Base-by-base conservation (phyloP, 2,113 vertebrate species). In the Datnioides undecimradiatus region DNA sequence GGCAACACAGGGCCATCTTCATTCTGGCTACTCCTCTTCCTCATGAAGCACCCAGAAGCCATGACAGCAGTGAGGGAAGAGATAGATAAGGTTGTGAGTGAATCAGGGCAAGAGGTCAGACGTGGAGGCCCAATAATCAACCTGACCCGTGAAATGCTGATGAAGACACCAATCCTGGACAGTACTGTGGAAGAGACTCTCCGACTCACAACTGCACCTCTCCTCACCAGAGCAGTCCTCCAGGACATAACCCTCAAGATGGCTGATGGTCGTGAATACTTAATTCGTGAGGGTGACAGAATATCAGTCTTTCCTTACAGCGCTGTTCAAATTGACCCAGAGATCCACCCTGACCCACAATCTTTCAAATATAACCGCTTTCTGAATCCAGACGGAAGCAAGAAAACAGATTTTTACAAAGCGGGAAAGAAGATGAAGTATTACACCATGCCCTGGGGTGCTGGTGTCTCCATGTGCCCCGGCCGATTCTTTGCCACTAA, bases 361-460 rank as follows among this genome's bases (percentile, higher is more conserved):
- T 1, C 85, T 33, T 99, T 97, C 76, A 96, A 95, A 75, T 97
- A 97, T 0, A 21, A 98, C 71, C 93, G 97, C 17, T 98, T 98
- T 21, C 88, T 98, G 6, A 96, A 94, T 29, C 82, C 94, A 0
- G 88, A 96, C 0, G 94, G 96, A 23, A 95, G 74, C 88, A 96
- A 85, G 74, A 99, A 96, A 55, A 93, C 93, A 0, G 90, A 95
- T n/a, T 99, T 99, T 89, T 97, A 94, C 86, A 99, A 95, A 83
- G 83, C 82, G 0, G 98, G 96, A 13, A 96, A 94, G 80, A 97
- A 90, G 77, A 82, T 98, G 71, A 97, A 96, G 73, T 96, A 96
- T 29, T 96, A 93, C 89, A 96, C 1, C 90, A 98, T 99, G 97
- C 97, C 97, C 0, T 99, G 97, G 97, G 97, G 97, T 0, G 95